Evolutionary conservation across 2,888 invertebrate species (phyloP).

Genomic region (Campoletis raptor): DNA sequence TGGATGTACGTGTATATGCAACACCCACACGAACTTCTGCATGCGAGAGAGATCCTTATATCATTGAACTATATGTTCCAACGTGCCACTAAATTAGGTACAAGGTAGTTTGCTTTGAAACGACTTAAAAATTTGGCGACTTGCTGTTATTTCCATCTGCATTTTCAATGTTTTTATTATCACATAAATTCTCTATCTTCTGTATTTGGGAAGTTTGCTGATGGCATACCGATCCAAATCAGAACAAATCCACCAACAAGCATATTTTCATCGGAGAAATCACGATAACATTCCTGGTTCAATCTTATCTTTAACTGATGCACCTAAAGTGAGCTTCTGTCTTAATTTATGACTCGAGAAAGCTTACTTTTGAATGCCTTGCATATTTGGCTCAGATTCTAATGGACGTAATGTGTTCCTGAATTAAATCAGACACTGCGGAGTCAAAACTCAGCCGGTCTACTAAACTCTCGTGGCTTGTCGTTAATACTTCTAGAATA

Average conservation of each 20-base stretch:
- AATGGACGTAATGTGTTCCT: slow-evolving; percentile 5
- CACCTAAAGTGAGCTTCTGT: neutral
- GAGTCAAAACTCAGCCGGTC: slow-evolving; percentile 16
- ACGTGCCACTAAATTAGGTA: slow-evolving; percentile 47
- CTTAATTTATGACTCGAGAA: slow-evolving; percentile 5
- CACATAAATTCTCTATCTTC: neutral
- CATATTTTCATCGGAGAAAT: neutral
- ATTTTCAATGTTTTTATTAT: neutral
- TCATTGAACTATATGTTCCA: slow-evolving; percentile 44
- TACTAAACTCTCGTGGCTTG: slow-evolving; percentile 10
- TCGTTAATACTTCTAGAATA: slow-evolving; percentile 43
- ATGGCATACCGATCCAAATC: neutral
- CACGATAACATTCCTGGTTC: neutral
- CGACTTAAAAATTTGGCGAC: neutral
- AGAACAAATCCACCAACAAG: neutral
- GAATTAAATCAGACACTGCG: slow-evolving; percentile 19
- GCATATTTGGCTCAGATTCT: slow-evolving; percentile 20
- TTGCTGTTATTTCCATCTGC: neutral
- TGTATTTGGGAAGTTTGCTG: neutral
- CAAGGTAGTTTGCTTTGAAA: slow-evolving; percentile 36
- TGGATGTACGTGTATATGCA: neutral
- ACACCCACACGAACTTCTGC: slow-evolving; percentile 1
- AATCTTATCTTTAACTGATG: neutral
- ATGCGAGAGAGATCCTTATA: slow-evolving; percentile 42
- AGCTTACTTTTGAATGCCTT: neutral